Base-by-base conservation (phyloP, 2,797 vertebrate species). In the Pseudopleuronectes americanus region DNA sequence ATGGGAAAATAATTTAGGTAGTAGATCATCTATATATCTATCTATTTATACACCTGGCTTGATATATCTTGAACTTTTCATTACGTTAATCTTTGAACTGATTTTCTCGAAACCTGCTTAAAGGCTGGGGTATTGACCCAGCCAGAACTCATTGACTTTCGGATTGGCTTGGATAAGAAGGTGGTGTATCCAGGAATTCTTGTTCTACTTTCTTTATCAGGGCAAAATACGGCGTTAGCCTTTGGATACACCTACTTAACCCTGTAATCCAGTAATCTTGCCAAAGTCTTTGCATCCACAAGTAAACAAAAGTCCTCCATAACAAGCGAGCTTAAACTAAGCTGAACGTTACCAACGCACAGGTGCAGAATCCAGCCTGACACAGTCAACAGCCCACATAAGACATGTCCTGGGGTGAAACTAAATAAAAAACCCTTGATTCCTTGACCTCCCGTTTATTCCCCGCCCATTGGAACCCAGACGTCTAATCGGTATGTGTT, bases 291-390 rank as follows among this genome's bases (percentile, higher is more conserved):
- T 57, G 7, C 26, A 22, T 72, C 68, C 59, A 69, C 31, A 59
- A 31, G 64, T 58, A 36, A 65, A 49, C 22, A 51, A 33, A 72
- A 70, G 21, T 54, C 49, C 41, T 56, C 66, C 5, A 19, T 28
- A 78, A 75, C 49, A 47, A 54, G 57, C 48, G 2, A 55, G 68
- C 58, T 85, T 81, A 70, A 69, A 64, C 55, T 81, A 81, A 85
- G 67, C 81, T 64, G 64, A 76, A 81, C 24, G 48, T 58, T 77
- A 76, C 70, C 19, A 55, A 71, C 43, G 1, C 45, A 49, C 71
- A 49, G 16, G 41, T 43, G 76, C 77, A 77, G 81, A 83, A 84
- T 79, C 74, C 78, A 36, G 71, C 58, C 61, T 67, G 43, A 5
- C 62, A 63, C 51, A 53, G 41, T 2, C 23, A 10, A 1, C 57